A percentile compares a stretch with the other conserved stretches of the same genome.
Conservation (phyloP, 2,888 invertebrate species). For the Drosophila testacea region DNA sequence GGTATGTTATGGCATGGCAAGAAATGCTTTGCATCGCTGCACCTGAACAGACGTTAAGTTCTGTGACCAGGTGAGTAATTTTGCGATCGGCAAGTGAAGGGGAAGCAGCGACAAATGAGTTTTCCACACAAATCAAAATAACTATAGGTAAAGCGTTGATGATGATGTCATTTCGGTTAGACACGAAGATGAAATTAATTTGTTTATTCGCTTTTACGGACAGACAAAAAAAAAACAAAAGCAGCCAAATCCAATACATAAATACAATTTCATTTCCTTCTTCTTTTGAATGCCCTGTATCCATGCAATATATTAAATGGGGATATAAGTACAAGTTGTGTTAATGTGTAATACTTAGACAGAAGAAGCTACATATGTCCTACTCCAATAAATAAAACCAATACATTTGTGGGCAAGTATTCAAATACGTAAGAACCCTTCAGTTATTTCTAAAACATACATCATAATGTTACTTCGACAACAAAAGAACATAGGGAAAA, state of each 20-base stretch:
- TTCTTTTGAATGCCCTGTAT: neutral
- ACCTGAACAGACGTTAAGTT: constrained; percentile 57
- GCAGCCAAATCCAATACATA: constrained; percentile 19
- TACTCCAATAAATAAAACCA: too few relatives aligned
- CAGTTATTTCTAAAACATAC: too few relatives aligned
- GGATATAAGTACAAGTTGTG: neutral
- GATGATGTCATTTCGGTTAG: constrained; percentile 72
- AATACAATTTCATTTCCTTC: constrained; percentile 2
- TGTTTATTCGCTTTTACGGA: constrained; percentile 47
- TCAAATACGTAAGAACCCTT: too few relatives aligned
- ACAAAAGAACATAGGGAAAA: too few relatives aligned
- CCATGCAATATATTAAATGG: neutral
- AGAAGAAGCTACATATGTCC: too few relatives aligned
- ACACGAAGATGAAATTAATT: constrained; percentile 69
- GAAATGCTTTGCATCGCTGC: constrained; percentile 69
- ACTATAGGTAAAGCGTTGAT: constrained; percentile 21
- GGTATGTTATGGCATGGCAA: constrained; percentile 4
- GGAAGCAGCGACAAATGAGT: constrained; percentile 11
- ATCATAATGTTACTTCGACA: too few relatives aligned
- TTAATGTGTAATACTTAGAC: neutral
- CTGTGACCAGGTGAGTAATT: constrained; percentile 28
- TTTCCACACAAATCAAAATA: constrained; percentile 32
- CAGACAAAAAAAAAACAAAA: neutral
- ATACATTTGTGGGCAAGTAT: too few relatives aligned
- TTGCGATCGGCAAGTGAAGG: neutral